Evolutionary conservation across 2,113 vertebrate species (phyloP), one percentile per base, ranked within the genome.

Genomic region (Trochalopteron elliotii): DNA sequence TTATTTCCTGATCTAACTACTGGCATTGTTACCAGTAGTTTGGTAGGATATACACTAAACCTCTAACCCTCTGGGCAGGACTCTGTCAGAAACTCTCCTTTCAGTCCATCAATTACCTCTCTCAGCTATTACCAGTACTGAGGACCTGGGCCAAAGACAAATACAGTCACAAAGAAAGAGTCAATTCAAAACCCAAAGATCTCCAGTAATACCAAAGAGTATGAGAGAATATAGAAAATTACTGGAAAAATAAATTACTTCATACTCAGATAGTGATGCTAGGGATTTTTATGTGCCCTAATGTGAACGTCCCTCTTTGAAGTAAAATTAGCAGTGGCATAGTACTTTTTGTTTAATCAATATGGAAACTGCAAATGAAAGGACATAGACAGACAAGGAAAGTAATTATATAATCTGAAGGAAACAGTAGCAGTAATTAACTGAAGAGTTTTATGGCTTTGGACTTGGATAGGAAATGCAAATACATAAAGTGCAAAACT

Each of bases 311-410:
- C 49, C 31, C 21, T 65, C 28, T 88, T 92, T 80, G 80, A 96
- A 91, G 64, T 80, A 93, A 95, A 95, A 90, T 90, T 55, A 87
- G 18, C 35, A 50, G 50, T 89, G 56, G 35, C 12, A 16, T 47
- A 49, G 30, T 53, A 53, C 59, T 87, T 90, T 67, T 35, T 92
- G 21, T 89, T 96, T 83, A 68, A 89, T 74, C 65, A 92, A 44
- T 76, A 30, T 69, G 78, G 90, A 95, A 91, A n/a, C 30, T 77
- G 53, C 22, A 78, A 95, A 83, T 55, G 88, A 92, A 90, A 72
- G 59, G 39, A 39, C 28, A 84, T 44, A 74, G 71, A 72, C 52
- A 92, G 67, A 86, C 8, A 49, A 39, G 40, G 39, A 72, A 88
- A 93, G 83, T 44, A 83, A 83, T 87, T 82, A 24, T 27, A 22